These are phyloP conservation scores for Dendrocincla tyrannina DNA, from an alignment of 2,797 vertebrate genomes.

Conservation along the genomic window DNA sequence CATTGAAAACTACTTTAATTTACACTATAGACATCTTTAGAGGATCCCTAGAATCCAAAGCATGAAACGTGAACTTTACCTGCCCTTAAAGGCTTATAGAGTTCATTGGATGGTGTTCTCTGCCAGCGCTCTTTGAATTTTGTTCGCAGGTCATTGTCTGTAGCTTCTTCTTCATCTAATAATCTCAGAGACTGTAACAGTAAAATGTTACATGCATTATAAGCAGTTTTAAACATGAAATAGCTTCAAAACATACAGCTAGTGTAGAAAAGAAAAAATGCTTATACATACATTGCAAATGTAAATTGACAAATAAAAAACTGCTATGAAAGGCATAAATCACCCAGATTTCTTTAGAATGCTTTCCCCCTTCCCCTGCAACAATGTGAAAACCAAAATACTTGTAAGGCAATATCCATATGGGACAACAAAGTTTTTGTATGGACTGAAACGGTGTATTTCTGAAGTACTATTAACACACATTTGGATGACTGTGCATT, in stretches of 20 bases:
- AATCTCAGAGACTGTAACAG: conserved; percentile 87
- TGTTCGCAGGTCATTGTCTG: conserved; percentile 90
- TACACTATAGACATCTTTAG: background rate
- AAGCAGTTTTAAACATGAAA: background rate
- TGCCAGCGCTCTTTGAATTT: conserved; percentile 98
- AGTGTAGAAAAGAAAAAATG: background rate
- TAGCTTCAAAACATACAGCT: background rate
- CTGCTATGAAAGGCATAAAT: background rate
- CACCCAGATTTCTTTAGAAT: background rate
- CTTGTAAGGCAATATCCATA: background rate
- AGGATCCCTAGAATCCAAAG: background rate
- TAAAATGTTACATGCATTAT: background rate
- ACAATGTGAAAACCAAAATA: background rate
- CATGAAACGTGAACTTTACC: conserved; percentile 71
- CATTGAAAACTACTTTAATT: background rate
- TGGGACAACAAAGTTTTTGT: background rate
- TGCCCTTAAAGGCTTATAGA: conserved; percentile 92
- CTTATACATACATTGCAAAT: background rate
- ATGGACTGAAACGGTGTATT: background rate
- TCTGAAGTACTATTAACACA: background rate
- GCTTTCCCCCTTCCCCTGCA: rapidly evolving
- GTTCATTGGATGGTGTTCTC: conserved; percentile 92
- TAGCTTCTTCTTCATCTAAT: conserved; percentile 91
- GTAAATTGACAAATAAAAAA: background rate
- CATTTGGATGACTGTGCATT: background rate